A percentile compares a stretch with the other conserved stretches of the same genome.
Evolutionary conservation across 2,888 invertebrate species (phyloP).

Genomic region (Gymnocheta viridis): DNA sequence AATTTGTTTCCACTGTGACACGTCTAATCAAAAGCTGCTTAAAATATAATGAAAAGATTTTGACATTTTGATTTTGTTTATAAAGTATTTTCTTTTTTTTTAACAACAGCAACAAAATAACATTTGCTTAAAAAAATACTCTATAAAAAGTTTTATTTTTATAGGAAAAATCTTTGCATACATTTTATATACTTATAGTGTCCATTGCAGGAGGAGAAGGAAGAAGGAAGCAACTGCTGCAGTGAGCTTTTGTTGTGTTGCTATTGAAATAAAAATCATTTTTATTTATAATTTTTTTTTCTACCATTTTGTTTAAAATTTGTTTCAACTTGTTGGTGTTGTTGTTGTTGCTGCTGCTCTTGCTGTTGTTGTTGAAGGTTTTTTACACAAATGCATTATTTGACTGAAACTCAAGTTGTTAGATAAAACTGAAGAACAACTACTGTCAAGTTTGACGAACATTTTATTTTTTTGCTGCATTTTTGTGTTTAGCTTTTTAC

Average conservation of each 20-base stretch:
- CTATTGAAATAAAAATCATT: conserved; percentile 27
- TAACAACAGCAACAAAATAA: conserved; percentile 14
- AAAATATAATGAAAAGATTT: conserved; percentile 54
- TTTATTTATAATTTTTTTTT: conserved; percentile 1
- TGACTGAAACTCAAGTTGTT: conserved; percentile 28
- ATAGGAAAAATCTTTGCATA: background rate
- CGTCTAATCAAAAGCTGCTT: conserved; percentile 59
- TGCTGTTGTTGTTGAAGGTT: no score
- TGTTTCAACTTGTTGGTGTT: conserved; percentile 12
- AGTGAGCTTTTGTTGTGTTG: conserved; percentile 16
- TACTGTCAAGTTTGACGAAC: conserved; percentile 27
- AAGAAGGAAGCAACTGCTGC: background rate
- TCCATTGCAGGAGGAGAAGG: background rate
- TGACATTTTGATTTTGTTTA: conserved; percentile 43
- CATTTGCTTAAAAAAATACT: conserved; percentile 47
- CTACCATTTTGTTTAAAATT: conserved; percentile 24
- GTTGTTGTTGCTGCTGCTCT: background rate
- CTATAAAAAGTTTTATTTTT: conserved; percentile 18
- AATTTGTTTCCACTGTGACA: background rate
- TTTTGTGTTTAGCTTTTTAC: background rate
- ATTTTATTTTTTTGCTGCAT: conserved; percentile 7
- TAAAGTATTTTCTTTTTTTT: background rate
- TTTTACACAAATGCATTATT: conserved; percentile 6
- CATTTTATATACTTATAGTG: background rate
- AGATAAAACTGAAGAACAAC: conserved; percentile 1